These are phyloP conservation scores for Elmis aenea DNA, from an alignment of 2,888 invertebrate genomes.

Conservation along the genomic window DNA sequence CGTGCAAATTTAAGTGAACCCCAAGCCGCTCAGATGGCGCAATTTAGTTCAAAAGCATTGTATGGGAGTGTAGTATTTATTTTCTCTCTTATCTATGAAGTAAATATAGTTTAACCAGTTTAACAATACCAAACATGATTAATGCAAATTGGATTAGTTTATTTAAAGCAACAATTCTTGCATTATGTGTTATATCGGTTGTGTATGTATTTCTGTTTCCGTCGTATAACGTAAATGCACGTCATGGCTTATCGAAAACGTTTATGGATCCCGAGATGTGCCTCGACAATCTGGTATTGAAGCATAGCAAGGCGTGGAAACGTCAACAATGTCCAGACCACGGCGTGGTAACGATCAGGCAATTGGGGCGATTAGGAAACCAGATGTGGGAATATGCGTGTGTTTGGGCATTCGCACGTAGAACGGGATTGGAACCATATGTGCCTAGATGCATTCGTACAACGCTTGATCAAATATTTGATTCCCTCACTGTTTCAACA, in stretches of 20 bases:
- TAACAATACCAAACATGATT: slow-evolving; percentile 42
- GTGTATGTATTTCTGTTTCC: slow-evolving; percentile 58
- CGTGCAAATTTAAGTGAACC: too few relatives aligned
- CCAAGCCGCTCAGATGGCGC: too few relatives aligned
- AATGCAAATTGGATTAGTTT: slow-evolving; percentile 55
- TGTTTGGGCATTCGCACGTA: neutral
- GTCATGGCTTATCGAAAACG: slow-evolving; percentile 45
- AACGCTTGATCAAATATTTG: neutral
- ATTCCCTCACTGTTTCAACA: slow-evolving; percentile 49
- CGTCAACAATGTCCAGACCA: neutral
- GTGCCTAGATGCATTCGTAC: neutral
- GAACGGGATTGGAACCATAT: neutral
- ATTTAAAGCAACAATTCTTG: slow-evolving; percentile 54
- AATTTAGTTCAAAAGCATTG: too few relatives aligned
- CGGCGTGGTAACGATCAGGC: neutral
- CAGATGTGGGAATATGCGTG: neutral
- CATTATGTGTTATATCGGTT: slow-evolving; percentile 54
- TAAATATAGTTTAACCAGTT: too few relatives aligned
- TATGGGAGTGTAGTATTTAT: too few relatives aligned
- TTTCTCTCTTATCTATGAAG: too few relatives aligned
- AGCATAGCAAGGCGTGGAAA: neutral
- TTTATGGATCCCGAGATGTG: slow-evolving; percentile 53
- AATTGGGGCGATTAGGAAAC: neutral
- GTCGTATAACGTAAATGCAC: slow-evolving; percentile 46
- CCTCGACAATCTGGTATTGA: slow-evolving; percentile 50